Evolutionary conservation across 2,888 invertebrate genomes (phyloP).

Genomic region (Tenthredo distinguenda): DNA sequence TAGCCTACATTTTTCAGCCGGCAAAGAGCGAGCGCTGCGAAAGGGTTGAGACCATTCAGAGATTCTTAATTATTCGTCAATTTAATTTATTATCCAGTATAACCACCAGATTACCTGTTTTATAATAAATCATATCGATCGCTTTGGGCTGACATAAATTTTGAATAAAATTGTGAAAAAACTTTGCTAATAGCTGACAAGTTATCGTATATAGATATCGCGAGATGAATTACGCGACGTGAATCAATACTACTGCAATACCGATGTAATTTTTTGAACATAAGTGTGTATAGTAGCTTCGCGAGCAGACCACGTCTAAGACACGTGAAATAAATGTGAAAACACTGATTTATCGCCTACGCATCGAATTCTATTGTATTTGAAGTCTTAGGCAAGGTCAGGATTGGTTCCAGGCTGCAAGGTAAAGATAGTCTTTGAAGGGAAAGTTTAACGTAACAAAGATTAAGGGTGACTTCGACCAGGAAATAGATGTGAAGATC

Average conservation of each 20-base stretch:
- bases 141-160: neutral
- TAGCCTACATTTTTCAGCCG: neutral
- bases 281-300: neutral
- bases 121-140: neutral
- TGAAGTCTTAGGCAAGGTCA: constrained; percentile 26
- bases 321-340: constrained; percentile 7
- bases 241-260: neutral
- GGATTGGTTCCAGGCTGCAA: constrained; percentile 2
- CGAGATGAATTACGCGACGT: neutral
- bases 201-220: neutral
- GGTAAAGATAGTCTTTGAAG: neutral
- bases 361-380: neutral
- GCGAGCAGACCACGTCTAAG: neutral
- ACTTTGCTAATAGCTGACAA: neutral
- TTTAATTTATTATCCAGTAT: neutral
- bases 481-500: neutral
- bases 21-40: neutral
- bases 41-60: neutral
- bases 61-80: neutral
- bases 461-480: neutral
- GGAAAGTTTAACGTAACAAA: neutral
- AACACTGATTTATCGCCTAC: neutral
- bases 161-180: neutral
- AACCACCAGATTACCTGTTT: neutral
- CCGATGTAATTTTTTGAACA: neutral